Base-by-base conservation (phyloP, 2,888 invertebrate species). In the Meganola albula region DNA sequence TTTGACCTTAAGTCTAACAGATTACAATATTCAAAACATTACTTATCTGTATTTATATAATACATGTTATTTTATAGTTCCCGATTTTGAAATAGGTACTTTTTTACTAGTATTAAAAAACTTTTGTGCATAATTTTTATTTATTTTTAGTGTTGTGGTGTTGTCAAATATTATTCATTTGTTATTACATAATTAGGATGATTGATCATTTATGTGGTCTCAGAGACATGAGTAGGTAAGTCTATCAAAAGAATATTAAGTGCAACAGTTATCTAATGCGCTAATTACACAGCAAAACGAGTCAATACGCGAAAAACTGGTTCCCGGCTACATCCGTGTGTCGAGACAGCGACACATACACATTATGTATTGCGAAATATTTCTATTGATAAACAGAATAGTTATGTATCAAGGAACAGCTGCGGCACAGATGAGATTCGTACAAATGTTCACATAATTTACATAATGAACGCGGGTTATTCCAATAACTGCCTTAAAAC, bases 401-500 rank as follows among this genome's bases (percentile, higher is more conserved):
- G 24, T 10, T 44, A 38, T 30, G 31, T 38, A 24, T 44, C 48
- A 42, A 34, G 41, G 52, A 62, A 65, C 70, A 70, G 64, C 66
- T 67, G 60, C 53, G 51, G 40, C 37, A 22, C 31, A 53, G 47
- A 57, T 58, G 52, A 52, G 44, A 54, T 54, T 46, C 51, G 44
- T 28, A 24, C 43, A 57, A 60, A 62, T 56, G 35, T 48, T 37
- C 38, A 34, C n/a, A 37, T 43, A 34, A 58, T 68, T 70, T 60
- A 52, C 63, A 67, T 68, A 65, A 61, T 61, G 51, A 50, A 48
- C 47, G 40, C 55, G 66, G 67, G 63, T 69, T 65, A 61, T 66
- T 63, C 58, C 63, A 37, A 62, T 38, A 41, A n/a, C 34, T 40
- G 40, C 48, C 40, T 27, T 47, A 54, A 53, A 68, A 75, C 76